Percentiles rank a stretch among this genome's conserved stretches.
phyloP scores from a whole-genome alignment of 2,888 invertebrate genomes.

The Mesorhabditis belari region DNA sequence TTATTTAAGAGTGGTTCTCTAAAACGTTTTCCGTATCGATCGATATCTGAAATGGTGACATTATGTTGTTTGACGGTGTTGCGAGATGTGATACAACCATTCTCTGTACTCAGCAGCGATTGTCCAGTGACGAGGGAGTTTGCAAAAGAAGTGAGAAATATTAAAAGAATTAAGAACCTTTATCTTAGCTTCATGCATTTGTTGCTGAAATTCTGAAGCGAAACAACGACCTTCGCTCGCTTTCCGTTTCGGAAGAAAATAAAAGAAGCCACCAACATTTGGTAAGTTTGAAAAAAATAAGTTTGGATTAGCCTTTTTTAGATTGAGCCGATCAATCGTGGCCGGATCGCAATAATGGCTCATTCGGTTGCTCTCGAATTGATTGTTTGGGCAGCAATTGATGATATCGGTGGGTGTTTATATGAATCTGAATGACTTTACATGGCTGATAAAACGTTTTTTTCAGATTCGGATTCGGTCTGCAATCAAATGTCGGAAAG shows the following conservation, averaged over 20 bases:
- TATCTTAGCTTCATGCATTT: slow-evolving; percentile 72
- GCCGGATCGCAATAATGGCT: slow-evolving; percentile 64
- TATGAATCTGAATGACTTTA: neutral
- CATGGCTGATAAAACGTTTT: neutral
- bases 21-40: slow-evolving; percentile 81
- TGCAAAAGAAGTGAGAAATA: slow-evolving; percentile 30
- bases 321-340: slow-evolving; percentile 76
- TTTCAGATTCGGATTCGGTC: slow-evolving; percentile 31
- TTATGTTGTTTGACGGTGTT: slow-evolving; percentile 84
- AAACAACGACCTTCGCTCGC: neutral
- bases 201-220: slow-evolving; percentile 59
- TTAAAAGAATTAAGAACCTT: neutral
- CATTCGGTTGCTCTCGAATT: slow-evolving; percentile 90
- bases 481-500: slow-evolving; percentile 25
- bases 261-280: neutral
- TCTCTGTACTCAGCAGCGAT: slow-evolving; percentile 18
- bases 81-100: slow-evolving; percentile 66
- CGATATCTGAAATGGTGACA: slow-evolving; percentile 87
- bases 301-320: neutral
- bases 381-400: slow-evolving; percentile 79
- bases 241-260: no score
- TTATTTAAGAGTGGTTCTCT: slow-evolving; percentile 56
- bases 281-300: no score
- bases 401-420: slow-evolving; percentile 67
- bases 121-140: slow-evolving; percentile 31